Evolutionary conservation across 1,140 invertebrate species (phyloP).

Genomic region (Rhizoglyphus robini): DNA sequence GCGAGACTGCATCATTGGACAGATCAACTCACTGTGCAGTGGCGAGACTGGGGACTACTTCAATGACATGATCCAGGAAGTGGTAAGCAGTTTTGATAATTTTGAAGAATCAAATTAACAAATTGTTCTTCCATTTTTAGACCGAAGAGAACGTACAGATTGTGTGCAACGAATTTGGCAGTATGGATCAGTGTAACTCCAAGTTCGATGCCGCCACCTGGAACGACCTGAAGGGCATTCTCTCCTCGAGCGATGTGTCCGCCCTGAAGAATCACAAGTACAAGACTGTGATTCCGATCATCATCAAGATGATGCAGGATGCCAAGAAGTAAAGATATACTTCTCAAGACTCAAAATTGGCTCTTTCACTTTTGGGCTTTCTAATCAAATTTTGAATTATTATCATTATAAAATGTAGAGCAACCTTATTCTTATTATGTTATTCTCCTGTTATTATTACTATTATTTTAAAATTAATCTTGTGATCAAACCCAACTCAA

Average conservation of each 20-base stretch:
- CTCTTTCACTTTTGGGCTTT: too few relatives aligned
- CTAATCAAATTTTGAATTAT: too few relatives aligned
- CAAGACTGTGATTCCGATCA: conserved; percentile 4
- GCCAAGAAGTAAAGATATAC: neutral
- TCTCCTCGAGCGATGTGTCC: neutral
- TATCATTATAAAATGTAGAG: too few relatives aligned
- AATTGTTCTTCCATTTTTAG: neutral
- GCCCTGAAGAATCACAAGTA: neutral
- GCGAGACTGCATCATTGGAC: neutral
- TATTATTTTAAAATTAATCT: too few relatives aligned
- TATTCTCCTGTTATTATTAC: too few relatives aligned
- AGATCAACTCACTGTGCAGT: neutral
- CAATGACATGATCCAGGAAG: conserved; percentile 14
- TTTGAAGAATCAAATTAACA: neutral
- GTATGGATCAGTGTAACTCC: neutral
- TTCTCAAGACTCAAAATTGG: too few relatives aligned
- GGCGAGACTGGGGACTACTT: conserved; percentile 12
- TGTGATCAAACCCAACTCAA: too few relatives aligned
- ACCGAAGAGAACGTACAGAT: conserved; percentile 4
- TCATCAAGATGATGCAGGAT: conserved; percentile 8
- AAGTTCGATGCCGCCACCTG: neutral
- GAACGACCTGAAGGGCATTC: neutral
- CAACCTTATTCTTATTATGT: too few relatives aligned
- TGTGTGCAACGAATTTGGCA: neutral
- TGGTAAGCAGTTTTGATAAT: neutral